Conservation (phyloP, 2,113 vertebrate species). For the Sinocyclocheilus rhinocerous region DNA sequence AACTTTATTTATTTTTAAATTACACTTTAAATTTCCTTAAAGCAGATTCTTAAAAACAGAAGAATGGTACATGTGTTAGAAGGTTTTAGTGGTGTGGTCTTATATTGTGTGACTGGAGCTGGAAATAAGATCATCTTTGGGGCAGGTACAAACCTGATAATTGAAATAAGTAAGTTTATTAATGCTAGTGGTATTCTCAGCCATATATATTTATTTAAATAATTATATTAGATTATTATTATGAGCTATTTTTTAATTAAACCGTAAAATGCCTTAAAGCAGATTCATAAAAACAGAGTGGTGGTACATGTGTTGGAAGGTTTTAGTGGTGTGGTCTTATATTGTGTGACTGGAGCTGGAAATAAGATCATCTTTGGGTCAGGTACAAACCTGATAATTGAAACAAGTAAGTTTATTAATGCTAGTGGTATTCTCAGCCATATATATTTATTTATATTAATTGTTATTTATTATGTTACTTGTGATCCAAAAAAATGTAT, state of each 20-base stretch:
- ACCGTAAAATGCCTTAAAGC: not conserved
- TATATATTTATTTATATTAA: not conserved
- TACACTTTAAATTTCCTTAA: not conserved
- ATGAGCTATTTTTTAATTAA: not conserved
- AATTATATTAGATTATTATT: too few species aligned
- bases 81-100: slow-evolving; percentile 17
- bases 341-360: slow-evolving; percentile 47
- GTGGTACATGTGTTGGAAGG: not conserved
- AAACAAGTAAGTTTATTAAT: slow-evolving; percentile 40
- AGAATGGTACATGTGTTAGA: not conserved
- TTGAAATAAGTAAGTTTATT: slow-evolving; percentile 42
- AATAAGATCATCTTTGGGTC: slow-evolving; percentile 42
- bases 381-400: not conserved
- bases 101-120: slow-evolving; percentile 44
- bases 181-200: not conserved
- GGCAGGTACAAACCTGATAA: slow-evolving; percentile 2
- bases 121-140: not conserved
- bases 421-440: not conserved
- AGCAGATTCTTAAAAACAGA: not conserved
- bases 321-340: slow-evolving; percentile 9
- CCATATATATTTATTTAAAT: too few species aligned
- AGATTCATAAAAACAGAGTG: not conserved
- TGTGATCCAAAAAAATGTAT: too few species aligned
- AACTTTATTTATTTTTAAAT: not conserved
- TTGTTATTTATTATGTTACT: not conserved